Conservation (phyloP, 2,113 vertebrate species). For the Bufo bufo region DNA sequence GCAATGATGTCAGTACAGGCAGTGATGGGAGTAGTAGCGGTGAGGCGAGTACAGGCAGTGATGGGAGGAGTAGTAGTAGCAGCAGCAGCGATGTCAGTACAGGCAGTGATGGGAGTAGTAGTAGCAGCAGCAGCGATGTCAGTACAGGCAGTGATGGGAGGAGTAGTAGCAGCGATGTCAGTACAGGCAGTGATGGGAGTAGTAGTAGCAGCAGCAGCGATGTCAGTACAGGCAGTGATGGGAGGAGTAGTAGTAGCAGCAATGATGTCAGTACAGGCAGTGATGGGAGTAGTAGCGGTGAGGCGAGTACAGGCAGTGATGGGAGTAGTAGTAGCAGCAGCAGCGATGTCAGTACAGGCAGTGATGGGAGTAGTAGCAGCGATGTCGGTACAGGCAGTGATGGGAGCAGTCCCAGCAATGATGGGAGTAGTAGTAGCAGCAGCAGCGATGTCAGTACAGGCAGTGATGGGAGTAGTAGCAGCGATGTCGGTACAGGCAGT, state of each 20-base stretch:
- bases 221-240: not conserved
- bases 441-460: not conserved
- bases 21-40: not conserved
- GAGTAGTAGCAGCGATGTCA: not conserved
- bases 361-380: not conserved
- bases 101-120: not conserved
- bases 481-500: slow-evolving; percentile 24
- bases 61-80: not conserved
- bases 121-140: not conserved
- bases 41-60: not conserved
- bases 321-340: not conserved
- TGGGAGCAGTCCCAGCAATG: not conserved
- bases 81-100: not conserved
- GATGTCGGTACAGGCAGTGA: not conserved
- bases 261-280: not conserved
- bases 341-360: not conserved
- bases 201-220: not conserved
- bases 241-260: not conserved
- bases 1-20: not conserved
- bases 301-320: not conserved
- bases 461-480: not conserved
- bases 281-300: not conserved
- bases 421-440: slow-evolving; percentile 52
- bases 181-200: not conserved
- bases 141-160: no score